phyloP scores from a whole-genome alignment of 2,113 vertebrate genomes.

The Sakesphorus luctuosus region DNA sequence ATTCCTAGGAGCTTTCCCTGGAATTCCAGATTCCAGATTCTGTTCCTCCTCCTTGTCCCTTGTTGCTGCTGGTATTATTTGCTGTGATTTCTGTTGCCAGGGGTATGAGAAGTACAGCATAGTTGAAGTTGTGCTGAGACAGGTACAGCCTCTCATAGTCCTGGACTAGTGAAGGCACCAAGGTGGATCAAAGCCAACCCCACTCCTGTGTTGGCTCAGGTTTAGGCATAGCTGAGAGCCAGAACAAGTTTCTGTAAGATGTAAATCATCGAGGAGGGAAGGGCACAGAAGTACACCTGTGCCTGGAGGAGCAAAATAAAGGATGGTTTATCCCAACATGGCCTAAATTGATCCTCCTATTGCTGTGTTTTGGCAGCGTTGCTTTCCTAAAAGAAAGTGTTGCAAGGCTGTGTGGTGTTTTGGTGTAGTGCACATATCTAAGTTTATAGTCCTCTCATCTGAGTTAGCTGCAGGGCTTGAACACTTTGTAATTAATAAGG shows the following conservation, averaged over 20 bases:
- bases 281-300: fast-evolving
- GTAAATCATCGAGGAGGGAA: background rate
- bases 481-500: background rate
- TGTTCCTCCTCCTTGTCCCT: background rate
- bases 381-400: background rate
- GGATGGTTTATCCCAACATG: background rate
- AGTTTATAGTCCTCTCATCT: background rate
- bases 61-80: background rate
- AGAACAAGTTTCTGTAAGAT: background rate
- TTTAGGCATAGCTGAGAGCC: background rate
- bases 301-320: background rate
- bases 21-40: background rate
- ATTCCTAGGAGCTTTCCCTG: background rate
- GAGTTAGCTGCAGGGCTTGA: background rate
- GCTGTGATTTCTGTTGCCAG: background rate
- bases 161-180: background rate
- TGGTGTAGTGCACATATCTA: fast-evolving
- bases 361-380: background rate
- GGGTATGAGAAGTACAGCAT: background rate
- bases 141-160: background rate
- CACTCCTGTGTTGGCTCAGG: background rate
- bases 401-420: background rate
- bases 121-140: background rate
- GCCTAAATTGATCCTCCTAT: background rate
- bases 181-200: background rate